Conservation (phyloP, 2,888 invertebrate species). For the Clivina fossor region DNA sequence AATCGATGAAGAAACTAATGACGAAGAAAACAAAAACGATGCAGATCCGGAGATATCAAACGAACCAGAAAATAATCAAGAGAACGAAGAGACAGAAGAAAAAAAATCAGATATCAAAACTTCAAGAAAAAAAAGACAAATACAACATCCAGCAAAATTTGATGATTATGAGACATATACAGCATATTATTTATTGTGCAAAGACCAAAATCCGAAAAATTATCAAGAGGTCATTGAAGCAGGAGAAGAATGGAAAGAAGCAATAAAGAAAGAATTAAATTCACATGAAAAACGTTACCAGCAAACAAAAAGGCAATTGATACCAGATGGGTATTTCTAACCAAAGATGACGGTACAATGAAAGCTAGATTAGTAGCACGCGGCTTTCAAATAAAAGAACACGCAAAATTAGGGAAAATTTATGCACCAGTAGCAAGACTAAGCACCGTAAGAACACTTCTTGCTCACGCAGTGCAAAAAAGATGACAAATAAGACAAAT, state of each 20-base stretch:
- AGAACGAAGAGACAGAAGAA: background rate
- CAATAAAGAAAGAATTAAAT: constrained; percentile 8
- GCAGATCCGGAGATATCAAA: background rate
- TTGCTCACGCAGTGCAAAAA: constrained; percentile 18
- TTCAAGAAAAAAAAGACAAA: background rate
- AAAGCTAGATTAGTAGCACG: constrained; percentile 41
- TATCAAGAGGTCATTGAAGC: background rate
- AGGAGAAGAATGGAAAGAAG: constrained; percentile 6
- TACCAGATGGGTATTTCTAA: constrained; percentile 39
- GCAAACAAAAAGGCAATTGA: constrained; percentile 37
- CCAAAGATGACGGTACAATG: constrained; percentile 30
- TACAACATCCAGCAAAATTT: background rate
- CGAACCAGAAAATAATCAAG: background rate
- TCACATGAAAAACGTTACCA: constrained; percentile 16
- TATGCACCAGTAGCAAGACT: constrained; percentile 32
- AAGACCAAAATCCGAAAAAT: background rate
- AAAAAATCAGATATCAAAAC: background rate
- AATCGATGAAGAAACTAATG: background rate
- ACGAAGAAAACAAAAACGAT: background rate
- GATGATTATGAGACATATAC: background rate
- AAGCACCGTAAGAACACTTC: constrained; percentile 18
- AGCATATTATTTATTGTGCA: background rate
- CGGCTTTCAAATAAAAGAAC: constrained; percentile 37
- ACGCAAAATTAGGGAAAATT: constrained; percentile 7
- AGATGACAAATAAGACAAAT: constrained; percentile 26